phyloP scores from a whole-genome alignment of 1,140 invertebrate species.

The Thaumetopoea pityocampa region DNA sequence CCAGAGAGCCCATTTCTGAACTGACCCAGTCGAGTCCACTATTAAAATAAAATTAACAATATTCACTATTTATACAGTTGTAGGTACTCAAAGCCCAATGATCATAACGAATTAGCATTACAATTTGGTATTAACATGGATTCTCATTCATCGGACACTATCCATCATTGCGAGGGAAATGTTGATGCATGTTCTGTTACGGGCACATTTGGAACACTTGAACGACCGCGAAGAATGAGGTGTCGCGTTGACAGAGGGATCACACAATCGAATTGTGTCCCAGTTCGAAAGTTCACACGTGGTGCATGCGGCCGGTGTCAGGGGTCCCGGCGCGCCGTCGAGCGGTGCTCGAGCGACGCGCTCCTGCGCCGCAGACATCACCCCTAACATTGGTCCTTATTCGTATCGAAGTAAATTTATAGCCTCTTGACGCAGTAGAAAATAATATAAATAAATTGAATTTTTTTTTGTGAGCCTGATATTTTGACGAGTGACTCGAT shows the following conservation, averaged over 20 bases:
- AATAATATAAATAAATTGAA: too few relatives aligned
- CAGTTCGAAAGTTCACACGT: constrained; percentile 59
- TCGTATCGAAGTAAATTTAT: too few relatives aligned
- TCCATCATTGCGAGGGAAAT: constrained; percentile 47
- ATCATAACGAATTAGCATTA: constrained; percentile 65
- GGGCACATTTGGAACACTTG: constrained; percentile 66
- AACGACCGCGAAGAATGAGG: constrained; percentile 48
- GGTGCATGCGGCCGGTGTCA: constrained; percentile 30
- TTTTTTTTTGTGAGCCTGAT: too few relatives aligned
- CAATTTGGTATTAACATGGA: constrained; percentile 62
- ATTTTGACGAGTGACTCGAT: too few relatives aligned
- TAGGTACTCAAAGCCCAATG: constrained; percentile 39
- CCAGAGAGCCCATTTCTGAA: too few relatives aligned
- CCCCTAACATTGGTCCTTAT: too few relatives aligned
- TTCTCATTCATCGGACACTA: constrained; percentile 53
- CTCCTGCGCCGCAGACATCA: too few relatives aligned
- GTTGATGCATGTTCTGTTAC: constrained; percentile 38
- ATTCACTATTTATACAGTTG: constrained; percentile 52
- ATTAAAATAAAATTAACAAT: constrained; percentile 49
- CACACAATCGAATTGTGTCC: constrained; percentile 21
- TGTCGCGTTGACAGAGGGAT: constrained; percentile 33
- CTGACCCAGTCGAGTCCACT: not conserved
- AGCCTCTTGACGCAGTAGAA: too few relatives aligned
- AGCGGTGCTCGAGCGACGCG: too few relatives aligned
- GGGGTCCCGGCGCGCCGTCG: constrained; percentile 12